phyloP scores from a whole-genome alignment of 1,140 invertebrate species.

The Pseudomyrmex gracilis region DNA sequence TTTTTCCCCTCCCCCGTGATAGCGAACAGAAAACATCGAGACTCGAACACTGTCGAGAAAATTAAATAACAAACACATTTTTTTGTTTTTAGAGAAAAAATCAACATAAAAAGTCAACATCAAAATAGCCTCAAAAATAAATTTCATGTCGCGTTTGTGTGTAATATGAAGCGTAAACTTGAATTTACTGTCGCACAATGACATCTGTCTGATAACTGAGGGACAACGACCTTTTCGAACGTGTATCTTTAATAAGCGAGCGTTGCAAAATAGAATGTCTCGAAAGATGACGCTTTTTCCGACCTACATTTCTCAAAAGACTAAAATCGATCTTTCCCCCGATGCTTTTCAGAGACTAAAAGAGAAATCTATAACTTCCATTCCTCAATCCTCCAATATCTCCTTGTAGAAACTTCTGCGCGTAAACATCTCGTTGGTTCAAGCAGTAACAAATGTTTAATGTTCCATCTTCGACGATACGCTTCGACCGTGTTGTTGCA shows the following conservation, averaged over 20 bases:
- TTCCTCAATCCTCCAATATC: not conserved
- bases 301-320: constrained; percentile 44
- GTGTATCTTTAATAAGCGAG: constrained; percentile 19
- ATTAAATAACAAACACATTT: not conserved
- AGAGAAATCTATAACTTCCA: constrained; percentile 46
- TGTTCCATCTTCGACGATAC: constrained; percentile 26
- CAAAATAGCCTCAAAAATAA: not conserved
- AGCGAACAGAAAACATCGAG: not conserved
- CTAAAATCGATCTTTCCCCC: constrained; percentile 35
- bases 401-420: constrained; percentile 42
- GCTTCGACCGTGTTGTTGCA: constrained; percentile 8
- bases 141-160: not conserved
- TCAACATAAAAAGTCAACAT: not conserved
- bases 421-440: constrained; percentile 48
- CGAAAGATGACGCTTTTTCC: constrained; percentile 12
- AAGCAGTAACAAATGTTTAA: constrained; percentile 42
- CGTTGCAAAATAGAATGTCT: constrained; percentile 10
- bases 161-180: not conserved
- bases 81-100: too few relatives aligned
- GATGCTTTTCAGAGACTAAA: constrained; percentile 37
- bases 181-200: not conserved
- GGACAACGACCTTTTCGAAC: not conserved
- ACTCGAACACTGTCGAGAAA: not conserved
- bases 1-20: not conserved
- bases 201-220: constrained; percentile 8